Conservation (phyloP, 2,113 vertebrate species). For the Misgurnus anguillicaudatus region DNA sequence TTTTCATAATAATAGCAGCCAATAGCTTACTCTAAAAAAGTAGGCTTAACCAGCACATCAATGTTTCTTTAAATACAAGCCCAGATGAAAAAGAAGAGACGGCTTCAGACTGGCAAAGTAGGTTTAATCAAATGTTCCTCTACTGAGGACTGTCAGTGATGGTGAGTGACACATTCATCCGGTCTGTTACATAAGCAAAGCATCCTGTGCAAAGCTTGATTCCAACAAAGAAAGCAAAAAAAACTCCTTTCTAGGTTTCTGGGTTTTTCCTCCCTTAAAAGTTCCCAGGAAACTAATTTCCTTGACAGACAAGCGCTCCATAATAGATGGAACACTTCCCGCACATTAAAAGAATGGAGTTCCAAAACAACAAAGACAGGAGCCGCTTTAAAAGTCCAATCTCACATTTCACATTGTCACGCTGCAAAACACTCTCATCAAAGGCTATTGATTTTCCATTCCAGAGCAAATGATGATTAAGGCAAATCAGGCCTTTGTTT, state of each 20-base stretch:
- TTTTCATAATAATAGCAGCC: neutral
- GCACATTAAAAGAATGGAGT: constrained; percentile 67
- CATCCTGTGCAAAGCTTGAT: constrained; percentile 49
- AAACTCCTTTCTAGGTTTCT: constrained; percentile 66
- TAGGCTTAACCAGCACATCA: neutral
- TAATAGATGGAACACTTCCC: constrained; percentile 71
- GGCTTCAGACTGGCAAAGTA: constrained; percentile 62
- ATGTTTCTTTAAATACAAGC: neutral
- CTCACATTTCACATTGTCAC: constrained; percentile 74
- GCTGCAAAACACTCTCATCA: constrained; percentile 77
- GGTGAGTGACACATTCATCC: constrained; percentile 75
- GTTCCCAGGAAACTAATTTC: constrained; percentile 70
- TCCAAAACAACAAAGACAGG: constrained; percentile 68
- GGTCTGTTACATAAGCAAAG: constrained; percentile 71
- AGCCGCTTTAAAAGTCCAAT: constrained; percentile 74
- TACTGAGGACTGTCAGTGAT: constrained; percentile 68
- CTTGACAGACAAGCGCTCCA: constrained; percentile 73
- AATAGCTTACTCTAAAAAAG: neutral
- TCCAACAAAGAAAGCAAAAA: constrained; percentile 59
- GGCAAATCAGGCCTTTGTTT: constrained; percentile 78
- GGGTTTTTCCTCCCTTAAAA: constrained; percentile 63
- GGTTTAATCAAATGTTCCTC: constrained; percentile 70
- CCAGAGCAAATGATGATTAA: constrained; percentile 79
- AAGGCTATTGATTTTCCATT: constrained; percentile 81
- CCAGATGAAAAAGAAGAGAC: constrained; percentile 11